A percentile compares a stretch with the other conserved stretches of the same genome.
phyloP scores from a whole-genome alignment of 2,888 invertebrate species.

The Troides aeacus region DNA sequence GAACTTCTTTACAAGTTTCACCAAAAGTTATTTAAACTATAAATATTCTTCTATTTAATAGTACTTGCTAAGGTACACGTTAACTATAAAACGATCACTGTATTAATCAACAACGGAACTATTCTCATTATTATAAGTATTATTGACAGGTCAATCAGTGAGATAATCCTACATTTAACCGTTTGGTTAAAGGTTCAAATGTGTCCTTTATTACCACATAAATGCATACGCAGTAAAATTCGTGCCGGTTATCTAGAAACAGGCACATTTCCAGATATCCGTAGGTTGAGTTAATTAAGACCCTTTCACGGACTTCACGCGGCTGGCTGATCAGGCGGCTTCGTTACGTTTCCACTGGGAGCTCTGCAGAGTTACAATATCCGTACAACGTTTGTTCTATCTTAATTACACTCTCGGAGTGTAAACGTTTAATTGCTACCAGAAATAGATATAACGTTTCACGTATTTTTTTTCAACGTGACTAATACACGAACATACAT shows the following conservation, averaged over 20 bases:
- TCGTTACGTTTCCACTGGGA: conserved; percentile 23
- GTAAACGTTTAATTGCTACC: conserved; percentile 19
- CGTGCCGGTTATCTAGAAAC: neutral
- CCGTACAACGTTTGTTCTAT: conserved; percentile 20
- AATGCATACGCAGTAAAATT: neutral
- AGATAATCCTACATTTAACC: neutral
- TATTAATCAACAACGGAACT: neutral
- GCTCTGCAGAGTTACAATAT: conserved; percentile 10
- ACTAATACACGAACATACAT: neutral
- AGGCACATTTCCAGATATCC: conserved; percentile 12
- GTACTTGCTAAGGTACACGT: neutral
- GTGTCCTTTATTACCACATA: neutral
- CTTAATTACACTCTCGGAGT: conserved; percentile 8
- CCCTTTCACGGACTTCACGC: conserved; percentile 10
- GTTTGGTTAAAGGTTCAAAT: neutral
- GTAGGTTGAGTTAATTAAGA: conserved; percentile 23
- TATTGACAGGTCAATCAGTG: too few species aligned
- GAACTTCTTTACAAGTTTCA: too few species aligned
- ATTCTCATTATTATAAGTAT: neutral
- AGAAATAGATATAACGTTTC: conserved; percentile 1
- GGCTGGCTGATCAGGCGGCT: conserved; percentile 11
- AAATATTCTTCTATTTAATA: too few species aligned
- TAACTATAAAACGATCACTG: neutral
- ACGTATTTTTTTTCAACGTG: neutral
- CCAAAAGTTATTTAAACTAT: too few species aligned